Conservation (phyloP, 2,113 vertebrate species). For the Oreochromis spilurus region DNA sequence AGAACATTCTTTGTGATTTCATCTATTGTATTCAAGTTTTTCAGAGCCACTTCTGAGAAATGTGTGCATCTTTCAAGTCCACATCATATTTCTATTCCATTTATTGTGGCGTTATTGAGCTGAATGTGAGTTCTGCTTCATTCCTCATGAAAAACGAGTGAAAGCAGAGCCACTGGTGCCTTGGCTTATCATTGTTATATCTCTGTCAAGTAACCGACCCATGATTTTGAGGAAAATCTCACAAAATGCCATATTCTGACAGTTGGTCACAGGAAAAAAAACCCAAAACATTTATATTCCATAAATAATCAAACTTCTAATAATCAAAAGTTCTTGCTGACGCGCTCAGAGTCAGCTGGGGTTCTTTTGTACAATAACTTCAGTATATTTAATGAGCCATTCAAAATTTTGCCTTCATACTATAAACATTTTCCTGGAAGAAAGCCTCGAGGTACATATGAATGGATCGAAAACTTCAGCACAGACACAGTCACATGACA, state of each 20-base stretch:
- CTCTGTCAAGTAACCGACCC: not conserved
- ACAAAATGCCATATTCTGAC: not conserved
- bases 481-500: not conserved
- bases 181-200: not conserved
- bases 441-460: not conserved
- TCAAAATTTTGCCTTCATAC: not conserved
- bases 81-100: not conserved
- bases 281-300: fast-evolving
- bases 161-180: not conserved
- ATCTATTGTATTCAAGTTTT: not conserved
- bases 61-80: not conserved
- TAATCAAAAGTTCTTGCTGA: not conserved
- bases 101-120: not conserved
- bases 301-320: not conserved
- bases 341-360: not conserved
- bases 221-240: not conserved
- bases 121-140: not conserved
- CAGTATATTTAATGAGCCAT: not conserved
- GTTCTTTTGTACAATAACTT: not conserved
- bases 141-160: not conserved
- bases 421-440: not conserved
- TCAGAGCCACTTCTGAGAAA: not conserved
- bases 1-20: not conserved
- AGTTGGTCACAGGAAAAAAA: not conserved
- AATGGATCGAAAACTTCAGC: not conserved